These are phyloP conservation scores for Egretta garzetta DNA, from an alignment of 2,113 vertebrate genomes.

Conservation along the genomic window DNA sequence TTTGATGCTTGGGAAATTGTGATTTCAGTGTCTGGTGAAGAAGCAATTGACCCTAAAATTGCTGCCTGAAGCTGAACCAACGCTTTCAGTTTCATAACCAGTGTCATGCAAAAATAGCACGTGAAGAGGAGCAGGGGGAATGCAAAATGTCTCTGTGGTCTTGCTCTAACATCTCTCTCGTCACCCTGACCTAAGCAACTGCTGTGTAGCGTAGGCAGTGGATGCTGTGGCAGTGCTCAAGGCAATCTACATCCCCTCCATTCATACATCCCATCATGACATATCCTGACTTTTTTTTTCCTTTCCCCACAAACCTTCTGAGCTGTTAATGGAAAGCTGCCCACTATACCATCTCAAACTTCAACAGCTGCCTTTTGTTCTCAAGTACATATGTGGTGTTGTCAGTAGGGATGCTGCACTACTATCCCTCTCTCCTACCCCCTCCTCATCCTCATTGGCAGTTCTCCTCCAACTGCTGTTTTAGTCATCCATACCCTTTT, in stretches of 20 bases:
- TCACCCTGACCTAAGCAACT: not conserved
- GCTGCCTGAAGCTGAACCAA: slow-evolving; percentile 44
- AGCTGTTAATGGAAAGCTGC: not conserved
- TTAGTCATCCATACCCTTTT: not conserved
- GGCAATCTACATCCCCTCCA: not conserved
- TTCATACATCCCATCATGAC: not conserved
- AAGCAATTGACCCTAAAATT: slow-evolving; percentile 68
- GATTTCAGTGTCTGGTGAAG: slow-evolving; percentile 45
- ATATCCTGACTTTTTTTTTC: fast-evolving
- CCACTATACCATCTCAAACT: fast-evolving
- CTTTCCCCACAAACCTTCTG: not conserved
- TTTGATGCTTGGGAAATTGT: slow-evolving; percentile 53
- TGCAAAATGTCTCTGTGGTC: not conserved
- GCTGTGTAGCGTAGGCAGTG: not conserved
- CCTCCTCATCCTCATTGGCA: not conserved
- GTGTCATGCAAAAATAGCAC: not conserved
- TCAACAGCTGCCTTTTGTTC: not conserved
- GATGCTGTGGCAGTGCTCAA: not conserved
- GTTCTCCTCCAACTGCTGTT: not conserved
- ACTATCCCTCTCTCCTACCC: not conserved
- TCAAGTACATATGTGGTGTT: not conserved
- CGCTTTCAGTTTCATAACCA: slow-evolving; percentile 6
- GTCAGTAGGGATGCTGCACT: not conserved
- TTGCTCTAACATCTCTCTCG: not conserved
- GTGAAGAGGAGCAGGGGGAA: not conserved